These are phyloP conservation scores for Myocastor coypus DNA, from an alignment of 2,113 vertebrate species.

Conservation along the genomic window DNA sequence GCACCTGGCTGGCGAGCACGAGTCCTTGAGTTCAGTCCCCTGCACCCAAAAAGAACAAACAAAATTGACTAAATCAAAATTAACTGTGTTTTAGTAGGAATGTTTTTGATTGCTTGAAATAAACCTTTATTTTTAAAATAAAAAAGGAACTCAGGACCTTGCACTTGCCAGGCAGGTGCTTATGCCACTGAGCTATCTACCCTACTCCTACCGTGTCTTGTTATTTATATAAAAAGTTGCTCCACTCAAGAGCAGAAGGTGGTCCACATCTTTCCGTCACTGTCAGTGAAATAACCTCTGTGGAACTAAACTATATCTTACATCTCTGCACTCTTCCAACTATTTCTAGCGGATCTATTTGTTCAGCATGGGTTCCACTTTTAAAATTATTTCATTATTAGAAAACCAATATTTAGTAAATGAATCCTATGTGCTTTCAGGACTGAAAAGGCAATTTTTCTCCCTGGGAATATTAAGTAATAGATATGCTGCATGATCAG, in stretches of 20 bases:
- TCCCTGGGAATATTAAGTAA: background rate
- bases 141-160: too few relatives aligned
- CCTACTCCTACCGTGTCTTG: background rate
- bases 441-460: background rate
- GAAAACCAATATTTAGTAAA: background rate
- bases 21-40: too few relatives aligned
- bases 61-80: too few relatives aligned
- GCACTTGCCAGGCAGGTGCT: too few relatives aligned
- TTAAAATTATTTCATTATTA: background rate
- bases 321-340: background rate
- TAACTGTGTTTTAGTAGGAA: too few relatives aligned
- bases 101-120: too few relatives aligned
- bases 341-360: background rate
- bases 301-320: background rate
- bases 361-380: background rate
- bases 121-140: too few relatives aligned
- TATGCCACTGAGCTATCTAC: too few relatives aligned
- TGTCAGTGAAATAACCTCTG: background rate
- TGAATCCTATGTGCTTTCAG: background rate
- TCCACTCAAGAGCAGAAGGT: background rate
- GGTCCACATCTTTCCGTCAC: background rate
- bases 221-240: background rate
- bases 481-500: background rate
- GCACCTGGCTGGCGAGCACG: too few relatives aligned
- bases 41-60: too few relatives aligned